Conservation (phyloP, 2,113 vertebrate genomes). For the Oreochromis tanganicae region DNA sequence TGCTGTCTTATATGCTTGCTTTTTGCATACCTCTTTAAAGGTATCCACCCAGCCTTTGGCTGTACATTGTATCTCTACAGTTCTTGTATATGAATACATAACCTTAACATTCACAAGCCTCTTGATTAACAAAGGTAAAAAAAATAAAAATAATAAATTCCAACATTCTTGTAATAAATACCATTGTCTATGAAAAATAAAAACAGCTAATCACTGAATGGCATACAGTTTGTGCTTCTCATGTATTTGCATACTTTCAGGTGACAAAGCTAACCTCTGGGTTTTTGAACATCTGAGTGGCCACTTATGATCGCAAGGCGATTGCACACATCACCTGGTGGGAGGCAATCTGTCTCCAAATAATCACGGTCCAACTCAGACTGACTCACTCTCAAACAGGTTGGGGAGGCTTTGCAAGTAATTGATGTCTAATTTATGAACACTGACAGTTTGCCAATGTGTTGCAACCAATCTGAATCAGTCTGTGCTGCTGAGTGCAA, state of each 20-base stretch:
- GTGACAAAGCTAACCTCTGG: not conserved
- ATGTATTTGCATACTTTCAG: not conserved
- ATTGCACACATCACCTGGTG: not conserved
- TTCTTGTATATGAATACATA: not conserved
- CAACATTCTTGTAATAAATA: not conserved
- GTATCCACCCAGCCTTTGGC: not conserved
- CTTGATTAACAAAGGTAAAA: not conserved
- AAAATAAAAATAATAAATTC: accelerated
- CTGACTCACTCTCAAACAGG: not conserved
- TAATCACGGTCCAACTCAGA: not conserved
- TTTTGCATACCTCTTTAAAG: not conserved
- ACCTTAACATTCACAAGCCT: not conserved
- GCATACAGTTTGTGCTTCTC: not conserved
- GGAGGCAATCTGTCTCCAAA: not conserved
- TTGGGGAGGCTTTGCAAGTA: not conserved
- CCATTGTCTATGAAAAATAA: not conserved
- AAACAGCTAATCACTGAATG: accelerated
- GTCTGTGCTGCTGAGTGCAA: not conserved
- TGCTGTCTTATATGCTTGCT: not conserved
- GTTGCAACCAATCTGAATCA: not conserved
- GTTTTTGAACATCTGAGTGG: not conserved
- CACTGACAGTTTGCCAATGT: not conserved
- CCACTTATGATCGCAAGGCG: not conserved
- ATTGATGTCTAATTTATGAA: not conserved
- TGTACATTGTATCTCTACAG: not conserved